Evolutionary conservation across 2,797 vertebrate species (phyloP), one percentile per base, ranked within the genome.

Genomic region (Luscinia luscinia): DNA sequence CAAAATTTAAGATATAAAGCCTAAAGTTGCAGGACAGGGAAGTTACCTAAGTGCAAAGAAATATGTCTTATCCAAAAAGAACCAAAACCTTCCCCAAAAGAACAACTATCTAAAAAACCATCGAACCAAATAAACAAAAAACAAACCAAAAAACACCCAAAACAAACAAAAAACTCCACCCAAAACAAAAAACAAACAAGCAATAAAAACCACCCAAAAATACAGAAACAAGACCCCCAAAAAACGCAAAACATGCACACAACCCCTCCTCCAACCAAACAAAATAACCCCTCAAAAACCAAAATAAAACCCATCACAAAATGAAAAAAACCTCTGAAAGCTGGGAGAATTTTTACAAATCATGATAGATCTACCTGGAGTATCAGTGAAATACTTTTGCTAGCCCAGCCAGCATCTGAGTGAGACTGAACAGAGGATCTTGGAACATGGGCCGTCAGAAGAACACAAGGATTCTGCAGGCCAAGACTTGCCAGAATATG

Each of bases 281-380:
- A n/a, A 52, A 18, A 7, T 17, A 51, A 17, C 1, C 4, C 5
- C 22, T 17, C 7, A 7, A 24, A 52, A 10, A 16, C 4, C 4
- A 4, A 68, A 17, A 43, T 11, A 52, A 48, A 27, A 15, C 17
- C 30, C 17, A 41, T 9, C 9, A 19, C 18, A 49, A 40, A 6
- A 12, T 3, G 2, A 30, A 36, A 38, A 66, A 15, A 11, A 2
- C 7, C 11, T 62, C 24, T 9, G 14, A 9, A 75, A 62, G 22
- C 4, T 27, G 8, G 1, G 20, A 40, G 12, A 38, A 52, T 8
- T 78, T 72, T 76, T 68, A 69, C 2, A 21, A 52, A 9, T 55
- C 5, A 5, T 28, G 9, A 38, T 1, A 57, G 28, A 46, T 32
- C 13, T 49, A 51, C 12, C 12, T 51, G 11, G 18, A 64, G 1